Base-by-base conservation (phyloP, 2,888 invertebrate species). In the Apamea monoglypha region DNA sequence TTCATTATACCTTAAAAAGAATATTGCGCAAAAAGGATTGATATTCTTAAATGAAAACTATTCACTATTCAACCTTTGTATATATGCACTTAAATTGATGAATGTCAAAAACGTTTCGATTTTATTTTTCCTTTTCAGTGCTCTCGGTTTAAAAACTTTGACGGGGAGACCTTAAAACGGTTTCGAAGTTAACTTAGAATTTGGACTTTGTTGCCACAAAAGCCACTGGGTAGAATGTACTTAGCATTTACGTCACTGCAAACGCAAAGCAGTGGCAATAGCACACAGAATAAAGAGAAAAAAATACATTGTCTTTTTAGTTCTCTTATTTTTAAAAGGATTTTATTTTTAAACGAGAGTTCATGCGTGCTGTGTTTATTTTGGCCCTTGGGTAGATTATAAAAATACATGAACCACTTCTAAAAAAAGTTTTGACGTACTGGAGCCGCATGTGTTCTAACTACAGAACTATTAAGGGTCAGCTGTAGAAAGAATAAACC, bases 141-240 rank as follows among this genome's bases (percentile, higher is more conserved):
- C 59, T 61, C 29, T 68, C 12, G n/a, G 61, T 79, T 59, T 44
- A 29, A 70, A 81, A 84, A 79, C 53, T 70, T 84, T 44, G 1
- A 36, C 59, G 4, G 25, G 59, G 25, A 66, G 32, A 81, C 59
- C 50, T 66, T 83, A 63, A 80, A 81, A 83, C 61, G 68, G 36
- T 78, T 81, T 83, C 53, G 36, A 61, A 83, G 44, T 25, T 8
- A 68, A 68, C 59, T 53, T 59, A 25, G 59, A 78, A 84, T 84
- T 84, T 79, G 44, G 59, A 81, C 70, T 84, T 79, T 61, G 66
- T 71, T 70, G 44, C 59, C 44, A 29, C 36, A 40, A 61, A 18
- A 44, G 50, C 32, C 53, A 70, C 70, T 70, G 66, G 44, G 25
- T 71, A 61, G 18, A 29, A 80, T 53, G 12, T 53, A 78, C 47